Conservation (phyloP, 92 coral and sea anemone genomes). For the Porites cylindrica region DNA sequence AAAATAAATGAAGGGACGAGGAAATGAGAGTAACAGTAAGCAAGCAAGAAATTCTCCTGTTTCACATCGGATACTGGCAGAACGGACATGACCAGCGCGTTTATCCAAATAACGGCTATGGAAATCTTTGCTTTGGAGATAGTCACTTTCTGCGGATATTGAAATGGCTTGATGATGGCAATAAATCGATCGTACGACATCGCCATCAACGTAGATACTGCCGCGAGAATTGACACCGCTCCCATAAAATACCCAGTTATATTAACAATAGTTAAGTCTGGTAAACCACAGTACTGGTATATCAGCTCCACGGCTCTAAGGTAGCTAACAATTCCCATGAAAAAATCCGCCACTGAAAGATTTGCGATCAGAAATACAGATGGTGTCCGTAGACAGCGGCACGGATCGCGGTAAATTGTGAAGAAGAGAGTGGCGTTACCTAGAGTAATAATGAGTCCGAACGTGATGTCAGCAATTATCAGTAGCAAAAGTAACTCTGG, state of each 20-base stretch:
- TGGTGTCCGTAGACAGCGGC: constrained; percentile 28
- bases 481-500: not conserved
- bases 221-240: constrained; percentile 45
- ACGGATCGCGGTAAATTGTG: constrained; percentile 42
- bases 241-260: constrained; percentile 14
- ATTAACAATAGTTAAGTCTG: constrained; percentile 3
- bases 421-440: constrained; percentile 35
- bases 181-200: constrained; percentile 46
- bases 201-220: constrained; percentile 40
- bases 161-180: constrained; percentile 30
- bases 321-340: constrained; percentile 38
- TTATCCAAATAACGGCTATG: constrained; percentile 31
- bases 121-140: not conserved
- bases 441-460: constrained; percentile 14
- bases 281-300: constrained; percentile 7
- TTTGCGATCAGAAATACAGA: constrained; percentile 35
- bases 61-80: constrained; percentile 33
- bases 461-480: constrained; percentile 11
- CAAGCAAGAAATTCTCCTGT: constrained; percentile 26
- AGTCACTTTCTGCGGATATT: constrained; percentile 30
- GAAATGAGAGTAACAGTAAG: constrained; percentile 43
- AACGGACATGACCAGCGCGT: constrained; percentile 31
- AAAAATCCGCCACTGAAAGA: constrained; percentile 46
- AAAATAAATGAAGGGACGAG: constrained; percentile 37
- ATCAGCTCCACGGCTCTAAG: constrained; percentile 34